Base-by-base conservation (phyloP, 64 coral and sea anemone genomes). In the Porites australiensis region DNA sequence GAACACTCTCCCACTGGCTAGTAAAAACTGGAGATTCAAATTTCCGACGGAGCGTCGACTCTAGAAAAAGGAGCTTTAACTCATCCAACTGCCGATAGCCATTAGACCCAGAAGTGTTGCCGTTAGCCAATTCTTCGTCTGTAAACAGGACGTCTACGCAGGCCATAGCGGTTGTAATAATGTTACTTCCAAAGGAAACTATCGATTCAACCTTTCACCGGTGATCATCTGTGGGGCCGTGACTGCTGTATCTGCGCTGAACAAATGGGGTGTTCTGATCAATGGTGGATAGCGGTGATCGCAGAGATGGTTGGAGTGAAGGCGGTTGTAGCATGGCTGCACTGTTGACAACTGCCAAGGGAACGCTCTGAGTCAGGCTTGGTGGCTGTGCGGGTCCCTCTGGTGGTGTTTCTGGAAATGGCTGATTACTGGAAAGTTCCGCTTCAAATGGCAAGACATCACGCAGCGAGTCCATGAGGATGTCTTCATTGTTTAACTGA, bases 361-460 rank as follows among this genome's bases (percentile, higher is more conserved):
- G 67, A 70, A 70, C n/a, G 67, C 19, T 70, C 67, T 70, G 23
- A 22, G 4, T 21, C 67, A 70, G 37, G 19, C 16, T 23, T n/a
- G 67, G 67, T 70, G 19, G 67, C 5, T 55, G 5, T 7, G 53
- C 53, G 53, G 53, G 53, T 11, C 5, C 53, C 19, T 70, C 67
- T 21, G n/a, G 67, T 70, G 67, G n/a, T n/a, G 4, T 70, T 27
- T 70, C 21, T 70, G 67, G 67, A 70, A 70, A 3, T 70, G 18
- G 18, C 67, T 70, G 18, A 9, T 21, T 70, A 21, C 67, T 70
- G 21, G 18, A 70, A 70, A 21, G 16, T 70, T 55, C 19, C 66
- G 21, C 66, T 70, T 70, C 66, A 70, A 70, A 70, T 8, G 66
- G 66, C 66, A 70, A 70, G 23, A 70, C 21, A 20, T 70, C 66